These are phyloP conservation scores for Cheilosia variabilis DNA, from an alignment of 2,888 invertebrate species.

Conservation along the genomic window DNA sequence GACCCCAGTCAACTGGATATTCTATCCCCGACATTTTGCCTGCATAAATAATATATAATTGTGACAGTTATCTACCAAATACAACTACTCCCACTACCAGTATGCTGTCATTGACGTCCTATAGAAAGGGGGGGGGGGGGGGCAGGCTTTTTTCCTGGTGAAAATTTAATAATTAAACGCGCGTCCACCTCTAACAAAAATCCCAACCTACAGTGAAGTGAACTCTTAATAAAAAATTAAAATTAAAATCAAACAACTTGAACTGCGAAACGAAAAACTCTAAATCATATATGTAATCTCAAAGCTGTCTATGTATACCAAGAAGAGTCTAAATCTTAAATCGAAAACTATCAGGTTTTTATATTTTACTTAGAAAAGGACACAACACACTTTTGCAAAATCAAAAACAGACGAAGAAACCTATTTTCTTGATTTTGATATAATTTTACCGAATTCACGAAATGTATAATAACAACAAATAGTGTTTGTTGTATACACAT, in stretches of 20 bases:
- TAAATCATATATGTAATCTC: not conserved
- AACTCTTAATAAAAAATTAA: slow-evolving; percentile 5
- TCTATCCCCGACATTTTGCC: not conserved
- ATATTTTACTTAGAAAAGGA: not conserved
- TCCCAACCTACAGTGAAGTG: slow-evolving; percentile 50
- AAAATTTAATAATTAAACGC: slow-evolving; percentile 1
- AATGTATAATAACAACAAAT: slow-evolving; percentile 18
- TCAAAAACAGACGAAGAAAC: not conserved
- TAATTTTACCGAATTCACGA: not conserved
- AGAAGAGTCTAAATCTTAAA: not conserved
- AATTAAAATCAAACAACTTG: not conserved
- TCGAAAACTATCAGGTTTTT: slow-evolving; percentile 22
- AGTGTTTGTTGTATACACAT: not conserved
- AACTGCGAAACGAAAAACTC: not conserved
- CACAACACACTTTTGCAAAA: not conserved
- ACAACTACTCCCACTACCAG: slow-evolving; percentile 14
- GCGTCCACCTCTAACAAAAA: slow-evolving; percentile 1
- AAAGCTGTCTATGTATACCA: slow-evolving; percentile 17
- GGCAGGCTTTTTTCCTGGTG: not conserved
- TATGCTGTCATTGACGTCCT: slow-evolving; percentile 17
- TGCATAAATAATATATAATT: not conserved
- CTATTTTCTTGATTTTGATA: not conserved
- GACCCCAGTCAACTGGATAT: slow-evolving; percentile 11
- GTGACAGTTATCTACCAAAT: not conserved
- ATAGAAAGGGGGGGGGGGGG: not conserved